Base-by-base conservation (phyloP, 2,113 vertebrate genomes). In the Alethe castanea region DNA sequence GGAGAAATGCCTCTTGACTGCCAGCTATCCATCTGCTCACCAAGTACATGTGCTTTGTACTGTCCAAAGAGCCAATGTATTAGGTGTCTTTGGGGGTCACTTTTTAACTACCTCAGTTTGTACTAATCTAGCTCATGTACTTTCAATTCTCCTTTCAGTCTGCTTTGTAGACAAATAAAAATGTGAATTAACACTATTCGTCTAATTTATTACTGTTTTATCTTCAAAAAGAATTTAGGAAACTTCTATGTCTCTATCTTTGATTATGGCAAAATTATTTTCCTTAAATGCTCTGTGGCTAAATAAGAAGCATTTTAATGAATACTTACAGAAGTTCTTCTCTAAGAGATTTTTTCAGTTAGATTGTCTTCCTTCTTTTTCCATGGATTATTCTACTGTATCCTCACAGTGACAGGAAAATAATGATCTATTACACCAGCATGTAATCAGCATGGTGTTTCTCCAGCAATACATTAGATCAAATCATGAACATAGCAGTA, bases 391-490 rank as follows among this genome's bases (percentile, higher is more conserved):
- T 83, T 87, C 44, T 94, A 80, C 77, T 71, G 72, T 80, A 89
- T 94, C 66, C 78, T 95, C 69, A 50, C 9, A 31, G 59, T 92
- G 92, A 92, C 94, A 96, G 82, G 77, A 95, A 95, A 94, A 93
- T 93, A 96, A 97, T 95, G 93, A 97, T 97, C 38, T 82, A 95
- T 95, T 95, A 54, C 56, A 82, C 42, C 91, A 84, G 44, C 77
- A 83, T 81, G 85, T 94, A 90, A 97, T 97, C 96, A 96, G 76
- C 44, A 56, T 22, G 40, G 33, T 95, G 84, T 95, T 96, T 95
- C 84, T 95, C 84, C 94, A 91, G 94, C 85, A 96, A 96, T 92
- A 81, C 85, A 94, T 96, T 95, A 84, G 82, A 78, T 78, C 42
- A 69, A 96, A 94, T 94, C 92, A 91, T 87, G 91, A 96, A 74